Evolutionary conservation across 2,797 vertebrate genomes (phyloP).

Genomic region (Falco rusticolus): DNA sequence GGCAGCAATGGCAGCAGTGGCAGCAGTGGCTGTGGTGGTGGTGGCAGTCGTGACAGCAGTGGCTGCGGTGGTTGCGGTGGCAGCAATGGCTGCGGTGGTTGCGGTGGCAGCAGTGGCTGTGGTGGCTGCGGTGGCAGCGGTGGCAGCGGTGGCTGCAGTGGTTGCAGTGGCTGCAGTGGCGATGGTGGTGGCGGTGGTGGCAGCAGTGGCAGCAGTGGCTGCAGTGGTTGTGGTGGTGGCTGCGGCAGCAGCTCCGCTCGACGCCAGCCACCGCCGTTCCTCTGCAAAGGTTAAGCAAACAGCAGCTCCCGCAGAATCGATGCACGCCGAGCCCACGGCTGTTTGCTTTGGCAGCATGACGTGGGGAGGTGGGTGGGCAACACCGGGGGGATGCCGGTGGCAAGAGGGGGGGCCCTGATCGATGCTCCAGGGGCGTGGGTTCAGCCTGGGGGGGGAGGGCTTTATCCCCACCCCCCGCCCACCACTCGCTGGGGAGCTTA

Average conservation of each 20-base stretch:
- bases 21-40: background rate
- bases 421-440: background rate
- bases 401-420: background rate
- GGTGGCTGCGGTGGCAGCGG: background rate
- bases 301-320: constrained; percentile 75
- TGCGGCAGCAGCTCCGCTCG: background rate
- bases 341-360: constrained; percentile 76
- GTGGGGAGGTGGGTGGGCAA: constrained; percentile 31
- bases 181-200: background rate
- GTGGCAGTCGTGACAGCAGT: too few species aligned
- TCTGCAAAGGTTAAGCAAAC: constrained; percentile 82
- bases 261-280: background rate
- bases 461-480: too few species aligned
- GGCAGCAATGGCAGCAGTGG: too few species aligned
- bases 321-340: constrained; percentile 64
- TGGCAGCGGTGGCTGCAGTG: background rate
- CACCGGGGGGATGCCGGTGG: background rate
- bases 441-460: background rate
- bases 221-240: background rate
- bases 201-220: background rate
- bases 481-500: fast-evolving
- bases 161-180: background rate
- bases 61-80: background rate
- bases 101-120: too few species aligned
- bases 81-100: background rate